Evolutionary conservation across 1,140 invertebrate species (phyloP).

Genomic region (Ptiloglossa arizonensis): DNA sequence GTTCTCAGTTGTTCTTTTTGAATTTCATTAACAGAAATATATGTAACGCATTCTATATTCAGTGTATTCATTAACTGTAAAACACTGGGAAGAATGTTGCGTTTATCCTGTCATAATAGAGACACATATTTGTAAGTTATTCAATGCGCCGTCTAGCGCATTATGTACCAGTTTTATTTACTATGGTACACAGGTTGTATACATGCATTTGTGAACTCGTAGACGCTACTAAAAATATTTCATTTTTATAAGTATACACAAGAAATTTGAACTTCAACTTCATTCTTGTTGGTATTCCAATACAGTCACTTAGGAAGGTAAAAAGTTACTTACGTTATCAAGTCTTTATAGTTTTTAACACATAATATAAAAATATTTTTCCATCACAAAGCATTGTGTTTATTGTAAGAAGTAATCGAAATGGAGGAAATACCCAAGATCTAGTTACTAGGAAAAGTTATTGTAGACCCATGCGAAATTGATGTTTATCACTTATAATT

Average conservation of each 20-base stretch:
- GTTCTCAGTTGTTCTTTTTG: constrained; percentile 8
- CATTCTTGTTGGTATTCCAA: constrained; percentile 11
- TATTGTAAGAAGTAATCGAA: constrained; percentile 59
- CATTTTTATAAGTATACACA: constrained; percentile 3
- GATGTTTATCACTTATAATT: constrained; percentile 61
- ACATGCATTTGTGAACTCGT: constrained; percentile 50
- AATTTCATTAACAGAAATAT: constrained; percentile 42
- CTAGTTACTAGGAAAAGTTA: constrained; percentile 51
- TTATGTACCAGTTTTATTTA: constrained; percentile 21
- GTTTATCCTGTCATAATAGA: constrained; percentile 23
- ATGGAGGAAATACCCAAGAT: constrained; percentile 25
- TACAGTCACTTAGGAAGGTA: constrained; percentile 22
- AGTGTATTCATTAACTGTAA: constrained; percentile 36
- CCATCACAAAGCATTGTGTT: constrained; percentile 51
- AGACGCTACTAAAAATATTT: constrained; percentile 7
- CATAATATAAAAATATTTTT: constrained; percentile 55
- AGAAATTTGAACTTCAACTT: constrained; percentile 22
- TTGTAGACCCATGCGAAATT: constrained; percentile 63
- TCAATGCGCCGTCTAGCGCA: background rate
- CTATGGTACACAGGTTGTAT: constrained; percentile 37
- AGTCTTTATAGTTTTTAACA: constrained; percentile 52
- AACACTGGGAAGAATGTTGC: constrained; percentile 39
- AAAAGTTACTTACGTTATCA: constrained; percentile 42
- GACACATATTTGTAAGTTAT: constrained; percentile 36
- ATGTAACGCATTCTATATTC: constrained; percentile 36